Conservation (phyloP, 2,113 vertebrate species). For the Hippopotamus amphibius region DNA sequence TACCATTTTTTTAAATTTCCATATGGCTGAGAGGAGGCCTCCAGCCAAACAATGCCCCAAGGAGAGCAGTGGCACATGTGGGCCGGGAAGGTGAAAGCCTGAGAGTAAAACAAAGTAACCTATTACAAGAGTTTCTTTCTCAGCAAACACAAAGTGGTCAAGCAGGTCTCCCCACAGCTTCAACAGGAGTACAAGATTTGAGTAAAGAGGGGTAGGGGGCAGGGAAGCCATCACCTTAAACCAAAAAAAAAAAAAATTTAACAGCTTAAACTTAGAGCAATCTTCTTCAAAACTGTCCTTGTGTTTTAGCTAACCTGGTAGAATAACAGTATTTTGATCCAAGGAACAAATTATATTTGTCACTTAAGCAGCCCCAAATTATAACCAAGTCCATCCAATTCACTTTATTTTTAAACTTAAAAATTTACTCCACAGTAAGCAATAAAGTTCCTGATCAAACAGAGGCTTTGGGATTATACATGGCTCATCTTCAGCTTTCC, state of each 20-base stretch:
- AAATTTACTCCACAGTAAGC: slow-evolving; percentile 28
- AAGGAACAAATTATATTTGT: slow-evolving; percentile 57
- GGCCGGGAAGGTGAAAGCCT: slow-evolving; percentile 79
- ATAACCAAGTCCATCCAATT: slow-evolving; percentile 45
- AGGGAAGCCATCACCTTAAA: slow-evolving; percentile 45
- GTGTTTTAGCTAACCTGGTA: not conserved
- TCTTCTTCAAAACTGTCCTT: slow-evolving; percentile 62
- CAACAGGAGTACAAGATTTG: slow-evolving; percentile 60
- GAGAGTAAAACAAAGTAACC: slow-evolving; percentile 85
- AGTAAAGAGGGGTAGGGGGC: slow-evolving; percentile 66
- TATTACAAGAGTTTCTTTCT: slow-evolving; percentile 84
- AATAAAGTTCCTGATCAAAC: slow-evolving; percentile 1
- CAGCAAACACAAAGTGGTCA: slow-evolving; percentile 86
- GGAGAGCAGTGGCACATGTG: slow-evolving; percentile 81
- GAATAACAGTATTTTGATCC: slow-evolving; percentile 59
- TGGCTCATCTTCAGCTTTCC: slow-evolving; percentile 52
- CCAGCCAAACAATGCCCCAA: slow-evolving; percentile 81
- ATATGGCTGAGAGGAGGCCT: slow-evolving; percentile 82
- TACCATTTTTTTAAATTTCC: slow-evolving; percentile 43
- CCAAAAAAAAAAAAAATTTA: slow-evolving; percentile 17
- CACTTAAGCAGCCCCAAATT: not conserved
- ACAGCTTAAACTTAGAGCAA: slow-evolving; percentile 78
- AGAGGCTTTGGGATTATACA: not conserved
- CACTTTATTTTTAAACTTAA: slow-evolving; percentile 49
- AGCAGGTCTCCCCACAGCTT: slow-evolving; percentile 79